phyloP scores from a whole-genome alignment of 2,797 vertebrate genomes.

The Siniperca scherzeri region DNA sequence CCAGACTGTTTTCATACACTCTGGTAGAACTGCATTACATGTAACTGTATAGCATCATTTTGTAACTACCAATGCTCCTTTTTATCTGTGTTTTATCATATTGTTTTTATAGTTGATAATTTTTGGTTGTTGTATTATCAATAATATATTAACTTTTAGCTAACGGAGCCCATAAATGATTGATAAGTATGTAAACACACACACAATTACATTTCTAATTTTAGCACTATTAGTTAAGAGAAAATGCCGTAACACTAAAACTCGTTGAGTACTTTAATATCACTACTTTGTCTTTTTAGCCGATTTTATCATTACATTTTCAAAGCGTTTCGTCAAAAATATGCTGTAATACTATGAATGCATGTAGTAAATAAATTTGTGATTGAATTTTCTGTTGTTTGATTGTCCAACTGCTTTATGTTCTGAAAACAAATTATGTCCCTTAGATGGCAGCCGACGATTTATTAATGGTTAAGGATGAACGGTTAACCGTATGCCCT shows the following conservation, averaged over 20 bases:
- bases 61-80: slow-evolving; percentile 75
- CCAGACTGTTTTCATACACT: slow-evolving; percentile 71
- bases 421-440: not conserved
- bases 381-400: slow-evolving; percentile 55
- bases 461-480: not conserved
- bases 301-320: slow-evolving; percentile 62
- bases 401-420: not conserved
- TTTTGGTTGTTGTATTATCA: slow-evolving; percentile 59
- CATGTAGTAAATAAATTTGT: slow-evolving; percentile 83
- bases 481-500: not conserved
- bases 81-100: slow-evolving; percentile 70
- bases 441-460: slow-evolving; percentile 59
- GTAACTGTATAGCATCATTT: slow-evolving; percentile 76
- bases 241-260: slow-evolving; percentile 43
- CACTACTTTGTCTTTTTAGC: slow-evolving; percentile 63
- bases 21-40: slow-evolving; percentile 73
- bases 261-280: slow-evolving; percentile 59
- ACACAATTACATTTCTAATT: slow-evolving; percentile 46
- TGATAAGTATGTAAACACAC: slow-evolving; percentile 42
- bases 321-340: slow-evolving; percentile 67
- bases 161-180: slow-evolving; percentile 50
- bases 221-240: slow-evolving; percentile 41
- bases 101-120: slow-evolving; percentile 62
- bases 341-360: slow-evolving; percentile 81
- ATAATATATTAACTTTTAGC: slow-evolving; percentile 75